Base-by-base conservation (phyloP, 2,113 vertebrate species). In the Limanda limanda region DNA sequence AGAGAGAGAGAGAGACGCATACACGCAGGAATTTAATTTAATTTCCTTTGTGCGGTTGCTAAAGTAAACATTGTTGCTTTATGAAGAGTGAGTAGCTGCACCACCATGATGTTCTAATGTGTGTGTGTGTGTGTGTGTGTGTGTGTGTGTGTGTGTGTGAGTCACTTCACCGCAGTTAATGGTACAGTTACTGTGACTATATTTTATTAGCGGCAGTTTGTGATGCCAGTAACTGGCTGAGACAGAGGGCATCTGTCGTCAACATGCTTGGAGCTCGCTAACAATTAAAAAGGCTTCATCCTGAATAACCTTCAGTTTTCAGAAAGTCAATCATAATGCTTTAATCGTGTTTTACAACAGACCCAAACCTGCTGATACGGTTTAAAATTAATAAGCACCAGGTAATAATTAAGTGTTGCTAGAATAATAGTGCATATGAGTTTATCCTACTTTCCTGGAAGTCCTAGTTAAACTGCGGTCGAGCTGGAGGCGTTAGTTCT, bases 41-140 rank as follows among this genome's bases (percentile, higher is more conserved):
- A 94, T 95, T 95, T 95, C 89, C 92, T 91, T 82, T 85, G 74
- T 76, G 91, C n/a, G 79, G 89, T 85, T 83, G 68, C 92, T 91
- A 92, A 92, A 92, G 87, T 79, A 93, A 93, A 92, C 90, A 89
- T 57, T 66, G 72, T 57, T 54, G 82, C 81, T 84, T 90, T 78
- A 79, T 85, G 81, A 80, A 72, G 71, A 65, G 42, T 79, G 85
- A 89, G 76, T 82, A 86, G 88, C 67, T 47, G 63, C 65, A 47
- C 67, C 71, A 70, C 79, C 1, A 5, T 59, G 64, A 75, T 58
- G 86, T 87, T 78, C 82, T 84, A 77, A 78, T 86, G 71, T 69
- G 56, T 83, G 42, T 72, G 68, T 48, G 21, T 74, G 25, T 27
- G 25, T 27, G 25, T 27, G 25, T 27, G 25, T 6, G 27, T 31